A percentile compares a stretch with the other conserved stretches of the same genome.
phyloP scores from a whole-genome alignment of 2,113 vertebrate genomes.

The Eurypyga helias region DNA sequence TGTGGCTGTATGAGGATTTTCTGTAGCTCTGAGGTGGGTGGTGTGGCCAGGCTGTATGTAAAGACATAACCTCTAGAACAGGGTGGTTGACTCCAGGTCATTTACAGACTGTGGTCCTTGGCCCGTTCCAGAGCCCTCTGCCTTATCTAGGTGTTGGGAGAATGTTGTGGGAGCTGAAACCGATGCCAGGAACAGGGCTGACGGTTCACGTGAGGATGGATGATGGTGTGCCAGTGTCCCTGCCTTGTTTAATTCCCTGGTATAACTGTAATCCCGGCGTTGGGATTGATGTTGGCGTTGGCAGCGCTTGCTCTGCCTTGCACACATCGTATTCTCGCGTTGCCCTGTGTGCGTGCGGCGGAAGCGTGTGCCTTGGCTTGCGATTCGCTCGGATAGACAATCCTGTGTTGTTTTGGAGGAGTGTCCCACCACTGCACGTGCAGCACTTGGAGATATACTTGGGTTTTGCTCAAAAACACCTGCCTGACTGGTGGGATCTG shows the following conservation, averaged over 20 bases:
- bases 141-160: neutral
- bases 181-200: rapidly evolving
- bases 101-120: neutral
- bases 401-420: neutral
- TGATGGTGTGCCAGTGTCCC: neutral
- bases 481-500: rapidly evolving
- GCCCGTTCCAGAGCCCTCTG: neutral
- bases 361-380: neutral
- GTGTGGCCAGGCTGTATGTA: neutral
- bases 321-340: neutral
- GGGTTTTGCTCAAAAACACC: rapidly evolving
- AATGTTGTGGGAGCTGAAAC: neutral
- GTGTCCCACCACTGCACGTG: rapidly evolving
- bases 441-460: neutral
- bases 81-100: neutral
- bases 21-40: neutral
- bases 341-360: rapidly evolving
- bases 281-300: neutral
- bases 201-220: neutral
- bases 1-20: neutral
- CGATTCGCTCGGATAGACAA: rapidly evolving
- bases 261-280: neutral
- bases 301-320: neutral
- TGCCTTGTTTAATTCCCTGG: neutral
- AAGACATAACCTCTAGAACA: neutral